A percentile compares a stretch with the other conserved stretches of the same genome.
phyloP scores from a whole-genome alignment of 1,140 invertebrate species.

The Cydia pomonella region DNA sequence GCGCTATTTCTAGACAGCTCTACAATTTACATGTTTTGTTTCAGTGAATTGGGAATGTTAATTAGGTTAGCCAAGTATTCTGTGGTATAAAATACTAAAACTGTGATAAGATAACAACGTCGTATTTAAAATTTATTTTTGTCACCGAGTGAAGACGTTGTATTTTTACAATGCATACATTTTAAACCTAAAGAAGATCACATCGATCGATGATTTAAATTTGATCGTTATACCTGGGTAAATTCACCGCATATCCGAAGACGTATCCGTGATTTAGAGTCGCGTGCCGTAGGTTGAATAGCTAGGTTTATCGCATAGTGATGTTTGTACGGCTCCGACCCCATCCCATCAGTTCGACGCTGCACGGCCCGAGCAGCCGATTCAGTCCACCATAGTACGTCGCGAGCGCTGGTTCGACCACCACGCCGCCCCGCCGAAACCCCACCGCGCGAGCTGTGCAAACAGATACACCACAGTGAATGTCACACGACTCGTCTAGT shows the following conservation, averaged over 20 bases:
- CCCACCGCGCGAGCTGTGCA: constrained; percentile 2
- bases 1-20: constrained; percentile 15
- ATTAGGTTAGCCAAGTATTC: background rate
- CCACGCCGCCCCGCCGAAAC: constrained; percentile 32
- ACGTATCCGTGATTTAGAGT: constrained; percentile 27
- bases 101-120: background rate
- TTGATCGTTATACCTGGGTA: background rate
- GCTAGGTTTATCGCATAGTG: constrained; percentile 44
- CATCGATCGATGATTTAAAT: background rate
- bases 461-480: background rate
- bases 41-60: background rate
- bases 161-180: no score
- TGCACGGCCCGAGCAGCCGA: constrained; percentile 40
- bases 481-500: constrained; percentile 2
- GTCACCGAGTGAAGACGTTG: no score
- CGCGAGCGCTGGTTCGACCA: constrained; percentile 53
- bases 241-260: constrained; percentile 31
- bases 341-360: constrained; percentile 58
- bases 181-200: no score
- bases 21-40: background rate
- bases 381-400: constrained; percentile 63
- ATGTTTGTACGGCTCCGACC: constrained; percentile 63
- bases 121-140: background rate
- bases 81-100: background rate
- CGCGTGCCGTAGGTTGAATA: constrained; percentile 41